Evolutionary conservation across 1,140 invertebrate genomes (phyloP).

Genomic region (Drosophila tropicalis): DNA sequence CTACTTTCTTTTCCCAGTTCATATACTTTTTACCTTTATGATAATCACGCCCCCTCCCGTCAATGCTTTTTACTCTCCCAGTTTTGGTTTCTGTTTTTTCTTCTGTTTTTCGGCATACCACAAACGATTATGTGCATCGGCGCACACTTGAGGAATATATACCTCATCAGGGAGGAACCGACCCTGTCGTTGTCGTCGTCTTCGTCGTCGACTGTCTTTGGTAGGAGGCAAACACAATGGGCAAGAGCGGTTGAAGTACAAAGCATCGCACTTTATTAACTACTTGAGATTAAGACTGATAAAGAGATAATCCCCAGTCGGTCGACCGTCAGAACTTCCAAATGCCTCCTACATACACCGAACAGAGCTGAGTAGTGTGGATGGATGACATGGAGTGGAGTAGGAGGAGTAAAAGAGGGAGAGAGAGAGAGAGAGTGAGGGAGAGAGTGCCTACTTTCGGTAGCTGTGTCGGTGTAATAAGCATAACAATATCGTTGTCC

Average conservation of each 20-base stretch:
- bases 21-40: conserved; percentile 48
- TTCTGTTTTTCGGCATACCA: conserved; percentile 67
- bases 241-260: conserved; percentile 73
- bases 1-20: conserved; percentile 29
- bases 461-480: conserved; percentile 79
- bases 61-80: conserved; percentile 1
- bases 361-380: not conserved
- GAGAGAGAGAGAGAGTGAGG: conserved; percentile 11
- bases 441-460: conserved; percentile 47
- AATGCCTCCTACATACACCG: conserved; percentile 52
- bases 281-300: conserved; percentile 83
- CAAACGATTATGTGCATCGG: conserved; percentile 79
- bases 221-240: conserved; percentile 54
- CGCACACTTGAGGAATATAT: conserved; percentile 60
- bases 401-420: not conserved
- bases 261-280: conserved; percentile 83
- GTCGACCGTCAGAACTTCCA: conserved; percentile 64
- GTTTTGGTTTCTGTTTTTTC: conserved; percentile 19
- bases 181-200: conserved; percentile 23
- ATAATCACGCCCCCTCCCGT: conserved; percentile 40
- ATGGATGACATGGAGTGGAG: no score
- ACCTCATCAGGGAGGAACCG: conserved; percentile 22
- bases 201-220: conserved; percentile 15
- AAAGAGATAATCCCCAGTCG: conserved; percentile 78
- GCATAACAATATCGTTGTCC: conserved; percentile 82